Evolutionary conservation across 92 coral and sea anemone genomes (phyloP).

Genomic region (Heteractis magnifica): DNA sequence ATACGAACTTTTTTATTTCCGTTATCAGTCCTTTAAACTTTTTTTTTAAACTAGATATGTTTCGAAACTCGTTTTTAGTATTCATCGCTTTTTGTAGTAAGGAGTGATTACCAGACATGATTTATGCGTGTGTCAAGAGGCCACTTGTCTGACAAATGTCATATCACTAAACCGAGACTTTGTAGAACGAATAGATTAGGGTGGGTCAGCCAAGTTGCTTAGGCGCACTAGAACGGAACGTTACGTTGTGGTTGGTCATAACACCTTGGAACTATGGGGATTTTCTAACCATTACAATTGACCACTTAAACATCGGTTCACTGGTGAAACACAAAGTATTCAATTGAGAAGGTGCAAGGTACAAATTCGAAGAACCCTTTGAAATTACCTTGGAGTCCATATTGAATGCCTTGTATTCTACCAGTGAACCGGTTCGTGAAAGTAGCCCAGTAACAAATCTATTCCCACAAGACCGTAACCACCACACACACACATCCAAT

Average conservation of each 20-base stretch:
- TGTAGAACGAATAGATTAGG: background rate
- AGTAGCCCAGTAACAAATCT: no score
- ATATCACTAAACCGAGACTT: background rate
- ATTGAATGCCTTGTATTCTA: no score
- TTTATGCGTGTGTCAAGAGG: background rate
- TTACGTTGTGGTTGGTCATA: background rate
- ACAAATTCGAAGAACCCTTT: no score
- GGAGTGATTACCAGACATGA: background rate
- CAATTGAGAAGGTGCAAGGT: no score
- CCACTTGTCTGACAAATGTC: background rate
- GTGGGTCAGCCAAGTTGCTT: background rate
- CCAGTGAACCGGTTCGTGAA: no score
- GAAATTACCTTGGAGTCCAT: no score
- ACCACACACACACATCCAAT: no score
- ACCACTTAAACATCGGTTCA: no score
- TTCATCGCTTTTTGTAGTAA: background rate
- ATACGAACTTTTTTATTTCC: background rate
- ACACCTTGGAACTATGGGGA: background rate
- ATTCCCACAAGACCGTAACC: no score
- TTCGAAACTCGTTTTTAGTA: background rate
- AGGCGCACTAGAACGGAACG: background rate
- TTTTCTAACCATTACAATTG: no score
- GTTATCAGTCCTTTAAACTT: background rate
- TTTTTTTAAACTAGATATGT: background rate
- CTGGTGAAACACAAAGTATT: no score